These are phyloP conservation scores for Meloidogyne exigua DNA, from an alignment of 1,140 invertebrate species.

Conservation along the genomic window DNA sequence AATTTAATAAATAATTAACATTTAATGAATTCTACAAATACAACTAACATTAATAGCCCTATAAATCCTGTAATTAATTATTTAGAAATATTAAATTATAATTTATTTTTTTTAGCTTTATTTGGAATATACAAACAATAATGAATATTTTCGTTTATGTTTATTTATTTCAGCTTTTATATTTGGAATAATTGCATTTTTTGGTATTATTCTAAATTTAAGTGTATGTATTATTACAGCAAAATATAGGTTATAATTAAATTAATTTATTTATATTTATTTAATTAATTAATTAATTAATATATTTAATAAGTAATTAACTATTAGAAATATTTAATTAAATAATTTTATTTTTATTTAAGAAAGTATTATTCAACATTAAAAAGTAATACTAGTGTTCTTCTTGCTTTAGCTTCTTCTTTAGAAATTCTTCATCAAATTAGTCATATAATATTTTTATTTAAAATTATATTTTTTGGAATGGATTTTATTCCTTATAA, in stretches of 20 bases:
- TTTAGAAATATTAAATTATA: neutral
- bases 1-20: too few relatives aligned
- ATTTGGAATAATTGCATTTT: neutral
- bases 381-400: neutral
- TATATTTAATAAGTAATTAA: too few relatives aligned
- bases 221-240: neutral
- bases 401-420: neutral
- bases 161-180: neutral
- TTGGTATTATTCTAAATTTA: neutral
- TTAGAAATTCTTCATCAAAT: neutral
- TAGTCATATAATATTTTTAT: neutral
- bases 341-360: too few relatives aligned
- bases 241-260: neutral
- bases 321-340: too few relatives aligned
- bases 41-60: neutral
- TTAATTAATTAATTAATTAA: too few relatives aligned
- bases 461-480: neutral
- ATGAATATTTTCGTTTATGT: neutral
- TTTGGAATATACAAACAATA: neutral
- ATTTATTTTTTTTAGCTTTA: neutral
- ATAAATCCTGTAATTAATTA: neutral
- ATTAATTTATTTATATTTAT: neutral
- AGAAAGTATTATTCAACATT: neutral
- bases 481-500: constrained; percentile 5
- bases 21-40: neutral